phyloP scores from a whole-genome alignment of 2,797 vertebrate species.

The Acanthurus leucopareius region DNA sequence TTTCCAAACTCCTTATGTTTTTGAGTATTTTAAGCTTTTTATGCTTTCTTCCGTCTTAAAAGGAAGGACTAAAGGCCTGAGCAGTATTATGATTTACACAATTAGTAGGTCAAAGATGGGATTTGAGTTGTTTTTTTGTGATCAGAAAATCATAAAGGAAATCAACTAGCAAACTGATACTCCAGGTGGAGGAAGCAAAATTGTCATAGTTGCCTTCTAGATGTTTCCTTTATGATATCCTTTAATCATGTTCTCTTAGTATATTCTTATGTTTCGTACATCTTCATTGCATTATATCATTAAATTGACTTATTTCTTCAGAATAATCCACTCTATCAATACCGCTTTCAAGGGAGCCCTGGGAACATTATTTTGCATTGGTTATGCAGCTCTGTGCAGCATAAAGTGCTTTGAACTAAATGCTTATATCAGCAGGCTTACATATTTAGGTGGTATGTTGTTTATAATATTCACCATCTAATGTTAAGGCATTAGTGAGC shows the following conservation, averaged over 20 bases:
- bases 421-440: not conserved
- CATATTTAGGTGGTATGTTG: not conserved
- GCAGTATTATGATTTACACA: not conserved
- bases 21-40: not conserved
- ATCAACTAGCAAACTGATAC: conserved; percentile 1
- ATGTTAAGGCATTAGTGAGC: not conserved
- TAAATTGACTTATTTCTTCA: not conserved
- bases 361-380: not conserved
- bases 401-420: no score
- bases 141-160: not conserved
- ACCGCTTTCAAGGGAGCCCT: not conserved
- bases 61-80: conserved; percentile 1
- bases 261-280: not conserved
- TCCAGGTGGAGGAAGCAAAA: not conserved
- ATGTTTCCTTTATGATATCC: not conserved
- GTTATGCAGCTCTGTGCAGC: no score
- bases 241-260: not conserved
- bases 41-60: conserved; percentile 8
- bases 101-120: conserved; percentile 7
- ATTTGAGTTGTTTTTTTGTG: not conserved
- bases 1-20: not conserved
- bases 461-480: not conserved
- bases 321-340: not conserved
- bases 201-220: conserved; percentile 1
- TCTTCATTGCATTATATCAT: conserved; percentile 7